Evolutionary conservation across 2,113 vertebrate species (phyloP), one percentile per base, ranked within the genome.

Genomic region (Pomatostomus ruficeps): DNA sequence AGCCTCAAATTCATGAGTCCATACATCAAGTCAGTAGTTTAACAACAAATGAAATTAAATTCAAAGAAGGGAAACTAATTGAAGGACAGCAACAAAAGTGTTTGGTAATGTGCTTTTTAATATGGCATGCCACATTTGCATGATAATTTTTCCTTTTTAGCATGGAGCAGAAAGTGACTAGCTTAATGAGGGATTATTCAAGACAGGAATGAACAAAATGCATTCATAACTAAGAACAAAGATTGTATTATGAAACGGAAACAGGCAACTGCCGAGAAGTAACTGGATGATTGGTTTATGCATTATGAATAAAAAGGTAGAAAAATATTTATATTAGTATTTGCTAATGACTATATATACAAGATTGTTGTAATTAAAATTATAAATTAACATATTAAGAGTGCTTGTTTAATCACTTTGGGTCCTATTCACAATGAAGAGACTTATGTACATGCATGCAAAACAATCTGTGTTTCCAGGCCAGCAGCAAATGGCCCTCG

Each of bases 321-420:
- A 98, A 98, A 98, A 98, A 98, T 98, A 98, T 98, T 98, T 98
- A 97, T 98, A 98, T 98, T 98, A 97, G 98, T 98, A 97, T 98
- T 98, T 97, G 95, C 97, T 98, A 98, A 98, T 97, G 97, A 98
- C 97, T 98, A 97, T 97, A 98, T 98, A 98, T 98, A 97, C 96
- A 98, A 97, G 97, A 98, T 97, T 93, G 96, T 97, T 97, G 96
- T 98, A 98, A 98, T 98, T 98, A 98, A 98, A 98, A 98, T 98
- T 98, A 98, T 97, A 98, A 98, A 98, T 98, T 98, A 98, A 98
- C 98, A 98, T 98, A 98, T 98, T 98, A 98, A 98, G 97, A 97
- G 95, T 97, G 97, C 97, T 98, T 98, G 97, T 98, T 98, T 98
- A 97, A 98, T 98, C 98, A 98, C 96, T 97, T 97, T 96, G 97